These are phyloP conservation scores for Cheilinus undulatus DNA, from an alignment of 2,113 vertebrate species.

Conservation along the genomic window DNA sequence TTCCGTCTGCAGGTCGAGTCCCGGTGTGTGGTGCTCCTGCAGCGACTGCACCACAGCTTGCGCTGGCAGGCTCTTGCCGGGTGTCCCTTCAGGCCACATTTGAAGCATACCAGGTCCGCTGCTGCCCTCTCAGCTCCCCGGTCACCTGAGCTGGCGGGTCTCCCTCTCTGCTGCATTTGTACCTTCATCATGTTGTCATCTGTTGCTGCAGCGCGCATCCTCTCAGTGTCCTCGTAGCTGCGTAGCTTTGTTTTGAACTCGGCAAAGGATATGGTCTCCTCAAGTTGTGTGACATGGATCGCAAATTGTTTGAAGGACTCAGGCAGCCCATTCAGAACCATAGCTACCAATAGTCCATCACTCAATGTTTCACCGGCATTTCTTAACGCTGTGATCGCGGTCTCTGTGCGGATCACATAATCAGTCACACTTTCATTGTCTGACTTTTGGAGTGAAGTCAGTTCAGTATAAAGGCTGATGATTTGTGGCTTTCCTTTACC, in stretches of 20 bases:
- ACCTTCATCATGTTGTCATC: conserved; percentile 28
- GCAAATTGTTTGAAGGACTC: conserved; percentile 26
- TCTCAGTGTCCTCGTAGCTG: conserved; percentile 2
- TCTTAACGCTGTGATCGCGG: conserved; percentile 10
- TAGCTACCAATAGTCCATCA: conserved; percentile 11
- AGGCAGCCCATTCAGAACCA: conserved; percentile 14
- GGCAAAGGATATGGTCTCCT: conserved; percentile 2
- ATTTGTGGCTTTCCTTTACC: neutral
- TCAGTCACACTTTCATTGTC: conserved; percentile 12
- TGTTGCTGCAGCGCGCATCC: neutral
- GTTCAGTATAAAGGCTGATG: neutral
- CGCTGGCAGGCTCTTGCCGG: neutral
- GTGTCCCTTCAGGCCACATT: neutral
- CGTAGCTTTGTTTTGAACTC: conserved; percentile 39
- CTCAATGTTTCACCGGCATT: conserved; percentile 11
- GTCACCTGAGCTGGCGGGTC: neutral
- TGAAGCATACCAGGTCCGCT: neutral
- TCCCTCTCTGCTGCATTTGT: neutral
- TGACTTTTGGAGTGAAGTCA: conserved; percentile 1
- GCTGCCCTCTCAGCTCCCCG: neutral
- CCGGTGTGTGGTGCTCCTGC: neutral
- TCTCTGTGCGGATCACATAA: conserved; percentile 24
- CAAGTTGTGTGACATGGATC: conserved; percentile 24
- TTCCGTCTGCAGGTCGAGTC: neutral
- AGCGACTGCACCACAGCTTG: neutral